Evolutionary conservation across 2,797 vertebrate genomes (phyloP).

Genomic region (Tinamus major): DNA sequence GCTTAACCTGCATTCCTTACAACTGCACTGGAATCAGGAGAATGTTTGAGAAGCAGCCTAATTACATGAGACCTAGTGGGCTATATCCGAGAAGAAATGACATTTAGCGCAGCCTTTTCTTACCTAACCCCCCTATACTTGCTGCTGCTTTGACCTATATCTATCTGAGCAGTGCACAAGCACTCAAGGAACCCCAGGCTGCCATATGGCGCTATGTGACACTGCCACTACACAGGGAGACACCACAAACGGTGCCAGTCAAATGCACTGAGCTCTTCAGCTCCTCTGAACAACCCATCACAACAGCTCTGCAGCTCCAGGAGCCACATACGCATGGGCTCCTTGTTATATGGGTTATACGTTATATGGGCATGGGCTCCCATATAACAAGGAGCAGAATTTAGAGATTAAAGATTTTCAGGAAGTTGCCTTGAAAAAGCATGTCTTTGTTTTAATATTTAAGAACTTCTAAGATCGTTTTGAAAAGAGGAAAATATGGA

Average conservation of each 20-base stretch:
- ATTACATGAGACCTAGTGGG: accelerated
- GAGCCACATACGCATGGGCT: accelerated
- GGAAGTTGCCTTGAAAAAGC: background rate
- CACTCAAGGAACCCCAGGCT: accelerated
- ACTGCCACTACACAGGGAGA: background rate
- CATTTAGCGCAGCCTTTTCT: background rate
- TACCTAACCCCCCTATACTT: background rate
- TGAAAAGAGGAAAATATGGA: background rate
- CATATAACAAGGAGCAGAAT: background rate
- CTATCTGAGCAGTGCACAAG: accelerated
- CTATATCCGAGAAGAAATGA: background rate
- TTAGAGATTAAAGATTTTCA: background rate
- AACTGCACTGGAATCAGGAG: background rate
- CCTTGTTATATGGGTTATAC: background rate
- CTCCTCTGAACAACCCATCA: background rate
- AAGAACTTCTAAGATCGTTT: background rate
- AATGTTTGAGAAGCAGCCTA: background rate
- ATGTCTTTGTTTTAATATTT: background rate
- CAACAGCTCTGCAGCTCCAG: background rate
- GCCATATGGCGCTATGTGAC: accelerated
- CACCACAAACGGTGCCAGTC: accelerated
- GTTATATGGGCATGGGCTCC: too few relatives aligned
- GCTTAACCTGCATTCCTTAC: background rate
- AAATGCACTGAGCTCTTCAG: background rate
- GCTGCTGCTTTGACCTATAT: background rate